Base-by-base conservation (phyloP, 2,797 vertebrate species). In the Danio tinwini region DNA sequence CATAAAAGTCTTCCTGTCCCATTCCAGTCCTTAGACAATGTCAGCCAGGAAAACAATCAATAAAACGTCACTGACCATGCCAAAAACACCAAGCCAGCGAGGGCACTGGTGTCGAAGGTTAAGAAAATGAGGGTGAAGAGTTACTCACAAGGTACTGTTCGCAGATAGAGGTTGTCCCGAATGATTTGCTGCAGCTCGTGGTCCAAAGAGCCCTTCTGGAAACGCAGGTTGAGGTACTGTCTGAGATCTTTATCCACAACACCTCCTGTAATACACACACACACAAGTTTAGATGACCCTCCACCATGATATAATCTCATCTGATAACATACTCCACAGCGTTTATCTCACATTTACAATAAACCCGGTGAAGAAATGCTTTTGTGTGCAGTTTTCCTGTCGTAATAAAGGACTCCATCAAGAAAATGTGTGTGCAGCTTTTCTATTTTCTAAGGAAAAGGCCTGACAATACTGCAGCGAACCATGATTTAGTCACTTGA, bases 181-280 rank as follows among this genome's bases (percentile, higher is more conserved):
- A 99, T 99, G 90, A 98, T 98, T 93, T 99, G 97, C 91, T 99
- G 98, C 69, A 99, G 95, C 91, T 99, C 96, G 91, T 99, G 98
- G 91, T 99, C 98, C 86, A 98, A 95, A 0, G 97, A 99, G 71
- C 96, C 96, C 86, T 99, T 99, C 94, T 98, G 98, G 93, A 99
- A 99, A 85, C 97, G 95, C 83, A 99, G 94, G 91, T 96, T 99
- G 95, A 99, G 98, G 96, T 99, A 99, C 94, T 93, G 97, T 89
- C 96, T 96, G 89, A 99, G 97, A 93, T 99, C 97, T 88, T 97
- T 98, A 95, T 98, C 96, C 86, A 99, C 95, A 87, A 98, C 95
- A 87, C 96, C 97, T 91, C 98, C 98, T 99, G 89, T 81, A 94
- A 93, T 82, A 84, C 59, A 91, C 40, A 83, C 61, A 82, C 47